Conservation (phyloP, 2,113 vertebrate species). For the Aptenodytes patagonicus region DNA sequence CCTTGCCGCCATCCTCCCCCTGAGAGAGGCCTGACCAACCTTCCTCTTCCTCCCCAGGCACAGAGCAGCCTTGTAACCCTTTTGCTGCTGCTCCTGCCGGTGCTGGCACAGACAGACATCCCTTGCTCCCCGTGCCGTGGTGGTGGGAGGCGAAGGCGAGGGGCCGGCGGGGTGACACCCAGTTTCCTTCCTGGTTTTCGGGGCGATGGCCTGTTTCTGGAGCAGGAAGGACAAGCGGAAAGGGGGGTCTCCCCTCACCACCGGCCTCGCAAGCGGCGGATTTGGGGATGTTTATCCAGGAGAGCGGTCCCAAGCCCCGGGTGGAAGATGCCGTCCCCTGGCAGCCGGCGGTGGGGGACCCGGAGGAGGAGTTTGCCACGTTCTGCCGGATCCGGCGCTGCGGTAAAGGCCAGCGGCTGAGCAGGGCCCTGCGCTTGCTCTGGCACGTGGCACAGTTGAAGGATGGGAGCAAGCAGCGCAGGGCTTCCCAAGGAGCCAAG, state of each 20-base stretch:
- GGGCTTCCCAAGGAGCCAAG: neutral
- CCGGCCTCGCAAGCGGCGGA: fast-evolving
- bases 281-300: neutral
- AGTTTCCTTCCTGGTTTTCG: fast-evolving
- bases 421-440: neutral
- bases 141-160: neutral
- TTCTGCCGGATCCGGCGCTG: fast-evolving
- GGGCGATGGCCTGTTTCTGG: neutral
- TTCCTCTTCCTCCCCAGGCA: neutral
- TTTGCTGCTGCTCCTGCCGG: neutral
- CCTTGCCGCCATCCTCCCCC: too few relatives aligned
- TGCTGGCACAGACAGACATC: neutral
- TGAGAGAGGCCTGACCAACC: neutral
- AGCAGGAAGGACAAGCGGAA: neutral
- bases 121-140: fast-evolving
- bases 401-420: neutral
- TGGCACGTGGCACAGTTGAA: fast-evolving
- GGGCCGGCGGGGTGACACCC: neutral
- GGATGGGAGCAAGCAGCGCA: neutral
- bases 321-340: neutral
- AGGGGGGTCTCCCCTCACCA: fast-evolving
- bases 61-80: neutral
- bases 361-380: neutral
- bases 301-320: neutral
- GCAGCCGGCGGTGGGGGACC: neutral